phyloP scores from a whole-genome alignment of 2,113 vertebrate species.

The Coturnix japonica region DNA sequence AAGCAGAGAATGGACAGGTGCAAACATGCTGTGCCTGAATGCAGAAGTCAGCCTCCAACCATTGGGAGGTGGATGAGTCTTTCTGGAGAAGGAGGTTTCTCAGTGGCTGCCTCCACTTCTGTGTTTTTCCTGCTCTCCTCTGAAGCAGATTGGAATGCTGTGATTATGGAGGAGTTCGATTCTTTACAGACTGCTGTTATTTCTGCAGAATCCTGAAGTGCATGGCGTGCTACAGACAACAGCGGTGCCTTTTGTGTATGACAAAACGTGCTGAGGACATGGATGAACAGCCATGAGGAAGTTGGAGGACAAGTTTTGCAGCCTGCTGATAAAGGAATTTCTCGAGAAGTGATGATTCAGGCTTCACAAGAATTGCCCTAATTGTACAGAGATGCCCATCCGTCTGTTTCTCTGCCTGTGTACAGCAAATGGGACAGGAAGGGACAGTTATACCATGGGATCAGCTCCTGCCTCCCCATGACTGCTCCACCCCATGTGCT shows the following conservation, averaged over 20 bases:
- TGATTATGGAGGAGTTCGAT: not conserved
- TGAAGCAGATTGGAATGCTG: not conserved
- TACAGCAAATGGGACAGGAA: not conserved
- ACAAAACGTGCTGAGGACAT: not conserved
- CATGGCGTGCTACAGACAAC: not conserved
- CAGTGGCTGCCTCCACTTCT: not conserved
- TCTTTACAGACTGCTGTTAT: not conserved
- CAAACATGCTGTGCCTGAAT: not conserved
- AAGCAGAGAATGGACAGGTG: not conserved
- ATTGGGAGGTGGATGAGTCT: not conserved
- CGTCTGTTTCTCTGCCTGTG: not conserved
- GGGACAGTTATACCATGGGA: not conserved
- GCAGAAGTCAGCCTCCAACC: not conserved
- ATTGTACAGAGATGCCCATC: fast-evolving
- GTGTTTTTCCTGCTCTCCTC: not conserved
- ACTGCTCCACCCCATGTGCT: not conserved
- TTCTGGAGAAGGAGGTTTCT: not conserved
- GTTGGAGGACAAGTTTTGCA: not conserved
- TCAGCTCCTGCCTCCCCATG: not conserved
- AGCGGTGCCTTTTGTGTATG: not conserved
- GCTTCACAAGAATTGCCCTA: not conserved
- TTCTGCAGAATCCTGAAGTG: not conserved
- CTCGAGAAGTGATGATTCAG: not conserved
- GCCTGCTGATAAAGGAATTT: conserved; percentile 4
- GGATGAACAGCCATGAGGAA: not conserved